Base-by-base conservation (phyloP, 2,888 invertebrate genomes). In the Pseudolycoriella hygida region DNA sequence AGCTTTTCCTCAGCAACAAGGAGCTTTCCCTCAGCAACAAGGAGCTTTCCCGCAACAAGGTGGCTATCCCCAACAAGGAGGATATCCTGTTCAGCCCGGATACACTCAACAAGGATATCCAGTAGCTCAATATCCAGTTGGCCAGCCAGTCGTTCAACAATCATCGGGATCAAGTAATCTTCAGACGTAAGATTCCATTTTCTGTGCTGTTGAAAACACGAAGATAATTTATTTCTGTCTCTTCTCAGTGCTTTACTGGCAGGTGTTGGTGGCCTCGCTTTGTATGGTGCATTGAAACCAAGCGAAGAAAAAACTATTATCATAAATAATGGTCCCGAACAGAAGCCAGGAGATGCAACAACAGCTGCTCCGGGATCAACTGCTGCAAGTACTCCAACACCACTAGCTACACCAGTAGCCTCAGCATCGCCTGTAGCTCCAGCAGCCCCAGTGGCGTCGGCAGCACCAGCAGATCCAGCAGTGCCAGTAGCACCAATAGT, bases 131-230 rank as follows among this genome's bases (percentile, higher is more conserved):
- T 54, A 48, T 18, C 46, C 48, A 45, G 46, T 51, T 11, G 56
- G 51, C 18, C 55, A 18, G 18, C 45, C 56, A 20, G 60, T 60
- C 15, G 55, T 54, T n/a, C 57, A 54, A 45, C 50, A 54, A 3
- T 56, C 58, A 34, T 25, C 17, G 25, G 40, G 40, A 18, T 30
- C 32, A 25, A 25, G 34, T 12, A 12, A 12, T 34, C 12, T 34
- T 3, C 34, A 14, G 11, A 34, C 34, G 34, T 12, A 32, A 25
- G 38, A n/a, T n/a, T n/a, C n/a, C n/a, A n/a, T n/a, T n/a, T n/a
- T n/a, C 19, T 17, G 25, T 14, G 19, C 37, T 18, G n/a, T 15
- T n/a, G 40, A 15, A 17, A 40, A 14, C 45, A 19, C 3, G 14
- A 18, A 17, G 40, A 31, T 17, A 40, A 40, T 44, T 38, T n/a